Evolutionary conservation across 2,888 invertebrate genomes (phyloP).

Genomic region (Erebia aethiops): DNA sequence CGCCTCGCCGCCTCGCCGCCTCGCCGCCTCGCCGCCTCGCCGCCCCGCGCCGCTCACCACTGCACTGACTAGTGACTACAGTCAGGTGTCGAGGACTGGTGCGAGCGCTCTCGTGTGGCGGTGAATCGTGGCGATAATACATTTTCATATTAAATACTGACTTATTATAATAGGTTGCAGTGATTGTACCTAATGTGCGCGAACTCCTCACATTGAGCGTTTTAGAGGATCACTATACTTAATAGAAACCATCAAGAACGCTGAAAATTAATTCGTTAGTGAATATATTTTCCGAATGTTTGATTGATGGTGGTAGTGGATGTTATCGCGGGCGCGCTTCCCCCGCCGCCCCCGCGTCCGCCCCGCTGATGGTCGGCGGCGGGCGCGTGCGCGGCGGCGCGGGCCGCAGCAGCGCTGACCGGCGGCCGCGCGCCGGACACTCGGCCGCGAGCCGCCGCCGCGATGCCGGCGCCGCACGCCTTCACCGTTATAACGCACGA

Average conservation of each 20-base stretch:
- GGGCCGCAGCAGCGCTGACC: slow-evolving; percentile 45
- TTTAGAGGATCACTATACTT: no score
- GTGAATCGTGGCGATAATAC: no score
- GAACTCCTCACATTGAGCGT: no score
- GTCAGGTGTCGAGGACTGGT: no score
- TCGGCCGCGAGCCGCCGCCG: slow-evolving; percentile 38
- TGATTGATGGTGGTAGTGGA: background rate
- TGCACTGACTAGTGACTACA: no score
- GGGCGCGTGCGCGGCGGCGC: slow-evolving; percentile 59
- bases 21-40: no score
- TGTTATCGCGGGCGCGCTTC: background rate
- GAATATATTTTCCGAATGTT: background rate
- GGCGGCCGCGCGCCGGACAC: slow-evolving; percentile 46
- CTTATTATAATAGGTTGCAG: no score
- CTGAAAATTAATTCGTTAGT: background rate
- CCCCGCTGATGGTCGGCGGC: slow-evolving; percentile 36
- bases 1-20: no score
- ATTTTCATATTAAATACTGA: no score
- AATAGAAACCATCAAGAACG: background rate
- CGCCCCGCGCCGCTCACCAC: background rate
- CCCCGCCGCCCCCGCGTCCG: background rate
- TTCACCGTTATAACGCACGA: slow-evolving; percentile 60
- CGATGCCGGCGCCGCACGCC: slow-evolving; percentile 56
- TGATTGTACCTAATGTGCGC: no score
- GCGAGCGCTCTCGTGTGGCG: no score